Base-by-base conservation (phyloP, 2,113 vertebrate genomes). In the Polyodon spathula region DNA sequence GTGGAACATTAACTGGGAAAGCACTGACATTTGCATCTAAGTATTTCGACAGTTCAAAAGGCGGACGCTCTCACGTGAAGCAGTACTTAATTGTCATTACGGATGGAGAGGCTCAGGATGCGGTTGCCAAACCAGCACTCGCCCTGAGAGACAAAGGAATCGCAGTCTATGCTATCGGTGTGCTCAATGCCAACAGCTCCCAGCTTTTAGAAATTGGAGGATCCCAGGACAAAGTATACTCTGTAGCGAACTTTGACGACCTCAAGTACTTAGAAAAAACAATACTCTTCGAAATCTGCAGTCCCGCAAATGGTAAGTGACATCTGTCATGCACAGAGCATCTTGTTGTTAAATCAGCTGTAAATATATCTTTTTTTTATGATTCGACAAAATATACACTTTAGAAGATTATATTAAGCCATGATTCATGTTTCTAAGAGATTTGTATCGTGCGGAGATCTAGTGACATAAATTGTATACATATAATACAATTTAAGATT, bases 21-120 rank as follows among this genome's bases (percentile, higher is more conserved):
- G 89, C 89, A 14, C 73, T 94, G 57, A 42, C 6, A 0, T 66
- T 68, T 0, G 58, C 85, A n/a, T 70, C 80, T 0, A 42, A 73
- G 52, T 91, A 85, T 60, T 94, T 93, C 63, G 76, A 80, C 10
- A 4, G 14, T 3, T 0, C 38, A 10, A 62, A 4, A 1, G 89
- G 89, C 60, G 89, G 90, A 4, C 88, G 89, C 10, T 68, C 76
- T 0, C 9, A 17, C 6, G 41, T 82, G 17, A 76, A 64, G 15
- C 86, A 90, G 61, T 80, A 86, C 65, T 76, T 94, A 46, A 75
- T 93, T 38, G 78, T 93, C 37, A 76, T 93, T 37, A 93, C 90
- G 0, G 89, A 91, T 15, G 90, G 89, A 0, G 73, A 85, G 37
- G 61, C 91, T 2, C 75, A 83, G 8, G 90, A 94, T 54, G 43